Percentiles rank a stretch among this genome's conserved stretches.
Evolutionary conservation across 2,888 invertebrate genomes (phyloP).

Genomic region (Tiphia femorata): DNA sequence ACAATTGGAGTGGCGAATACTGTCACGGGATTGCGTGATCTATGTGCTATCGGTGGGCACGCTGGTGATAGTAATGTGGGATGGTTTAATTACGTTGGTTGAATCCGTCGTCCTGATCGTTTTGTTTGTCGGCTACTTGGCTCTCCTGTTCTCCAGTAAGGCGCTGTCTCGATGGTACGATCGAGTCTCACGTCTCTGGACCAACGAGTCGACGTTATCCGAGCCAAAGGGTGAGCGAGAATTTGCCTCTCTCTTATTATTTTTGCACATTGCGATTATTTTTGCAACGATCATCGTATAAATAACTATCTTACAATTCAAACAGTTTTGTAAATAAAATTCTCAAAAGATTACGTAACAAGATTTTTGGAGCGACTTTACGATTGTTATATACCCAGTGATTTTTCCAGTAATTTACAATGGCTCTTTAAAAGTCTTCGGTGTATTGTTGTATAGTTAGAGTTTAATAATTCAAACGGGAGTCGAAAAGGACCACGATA

Average conservation of each 20-base stretch:
- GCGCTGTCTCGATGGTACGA: constrained; percentile 30
- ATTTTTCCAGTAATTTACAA: too few relatives aligned
- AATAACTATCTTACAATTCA: too few relatives aligned
- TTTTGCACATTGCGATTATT: too few relatives aligned
- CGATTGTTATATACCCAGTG: too few relatives aligned
- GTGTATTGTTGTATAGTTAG: too few relatives aligned
- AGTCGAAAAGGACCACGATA: too few relatives aligned
- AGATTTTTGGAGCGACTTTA: too few relatives aligned
- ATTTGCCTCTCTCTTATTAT: background rate
- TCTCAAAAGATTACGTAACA: too few relatives aligned
- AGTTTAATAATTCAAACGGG: too few relatives aligned
- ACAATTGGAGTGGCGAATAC: constrained; percentile 83
- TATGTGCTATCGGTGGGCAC: constrained; percentile 81
- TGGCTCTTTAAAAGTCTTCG: too few relatives aligned
- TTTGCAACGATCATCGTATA: too few relatives aligned
- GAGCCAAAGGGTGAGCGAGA: constrained; percentile 33
- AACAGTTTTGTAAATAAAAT: too few relatives aligned
- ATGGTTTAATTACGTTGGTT: constrained; percentile 83
- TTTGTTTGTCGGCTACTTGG: constrained; percentile 82
- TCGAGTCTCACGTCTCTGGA: constrained; percentile 28
- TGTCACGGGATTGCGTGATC: constrained; percentile 84
- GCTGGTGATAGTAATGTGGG: constrained; percentile 82
- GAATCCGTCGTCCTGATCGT: constrained; percentile 81
- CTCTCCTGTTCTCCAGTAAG: constrained; percentile 73
- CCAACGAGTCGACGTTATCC: constrained; percentile 17